Evolutionary conservation across 1,140 invertebrate species (phyloP).

Genomic region (Prorops nasuta): DNA sequence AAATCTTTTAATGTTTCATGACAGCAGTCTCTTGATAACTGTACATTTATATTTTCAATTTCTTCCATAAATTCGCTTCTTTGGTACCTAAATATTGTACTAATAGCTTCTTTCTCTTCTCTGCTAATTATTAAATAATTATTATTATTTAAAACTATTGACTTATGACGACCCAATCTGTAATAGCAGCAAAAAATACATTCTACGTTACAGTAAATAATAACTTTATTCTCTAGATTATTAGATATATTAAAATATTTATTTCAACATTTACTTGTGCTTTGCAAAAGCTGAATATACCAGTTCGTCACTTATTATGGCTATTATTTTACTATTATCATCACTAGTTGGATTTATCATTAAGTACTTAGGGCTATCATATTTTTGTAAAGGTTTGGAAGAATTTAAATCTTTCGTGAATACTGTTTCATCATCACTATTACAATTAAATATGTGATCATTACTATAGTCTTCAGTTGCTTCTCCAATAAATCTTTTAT

Average conservation of each 20-base stretch:
- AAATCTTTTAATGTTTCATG: not conserved
- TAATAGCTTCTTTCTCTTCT: not conserved
- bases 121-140: not conserved
- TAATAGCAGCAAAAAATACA: not conserved
- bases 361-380: not conserved
- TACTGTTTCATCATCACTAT: not conserved
- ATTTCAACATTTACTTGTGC: not conserved
- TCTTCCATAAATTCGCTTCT: not conserved
- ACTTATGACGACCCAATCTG: conserved; percentile 1
- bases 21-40: not conserved
- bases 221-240: not conserved
- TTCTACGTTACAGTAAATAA: no score
- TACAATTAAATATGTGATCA: not conserved
- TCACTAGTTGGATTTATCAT: not conserved
- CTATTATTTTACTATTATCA: not conserved
- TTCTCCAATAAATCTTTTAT: not conserved
- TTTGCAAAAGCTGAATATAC: not conserved
- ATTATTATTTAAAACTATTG: not conserved
- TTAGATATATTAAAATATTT: not conserved
- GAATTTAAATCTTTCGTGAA: not conserved
- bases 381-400: no score
- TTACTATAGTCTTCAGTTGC: not conserved
- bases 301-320: not conserved
- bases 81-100: not conserved
- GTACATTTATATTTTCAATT: not conserved